These are phyloP conservation scores for Molorchus minor DNA, from an alignment of 2,888 invertebrate species.

Conservation along the genomic window DNA sequence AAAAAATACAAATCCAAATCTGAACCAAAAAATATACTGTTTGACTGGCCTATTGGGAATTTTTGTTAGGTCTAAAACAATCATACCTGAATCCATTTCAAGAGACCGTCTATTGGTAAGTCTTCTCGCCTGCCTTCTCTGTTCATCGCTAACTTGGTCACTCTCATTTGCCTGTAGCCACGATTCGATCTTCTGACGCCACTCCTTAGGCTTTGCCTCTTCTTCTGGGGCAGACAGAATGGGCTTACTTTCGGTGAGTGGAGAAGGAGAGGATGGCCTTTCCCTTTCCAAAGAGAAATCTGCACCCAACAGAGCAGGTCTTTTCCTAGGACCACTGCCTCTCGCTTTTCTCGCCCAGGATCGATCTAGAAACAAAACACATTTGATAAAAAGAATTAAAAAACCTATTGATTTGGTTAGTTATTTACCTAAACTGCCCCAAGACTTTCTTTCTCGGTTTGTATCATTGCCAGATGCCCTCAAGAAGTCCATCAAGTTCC, in stretches of 20 bases:
- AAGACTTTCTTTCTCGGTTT: constrained; percentile 79
- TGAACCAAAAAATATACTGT: not conserved
- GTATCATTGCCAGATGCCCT: constrained; percentile 80
- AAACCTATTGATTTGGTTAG: not conserved
- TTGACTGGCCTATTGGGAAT: constrained; percentile 1
- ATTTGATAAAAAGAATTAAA: constrained; percentile 3
- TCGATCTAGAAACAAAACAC: constrained; percentile 69
- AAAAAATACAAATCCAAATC: not conserved
- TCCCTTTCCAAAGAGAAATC: constrained; percentile 80
- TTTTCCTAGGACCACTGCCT: constrained; percentile 75
- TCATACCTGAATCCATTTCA: constrained; percentile 83
- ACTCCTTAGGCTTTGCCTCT: constrained; percentile 71
- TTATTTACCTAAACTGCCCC: constrained; percentile 80
- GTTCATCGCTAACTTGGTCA: constrained; percentile 76
- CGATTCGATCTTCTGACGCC: constrained; percentile 90
- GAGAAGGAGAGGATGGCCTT: constrained; percentile 74
- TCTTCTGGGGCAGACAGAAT: constrained; percentile 68
- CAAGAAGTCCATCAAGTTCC: constrained; percentile 86
- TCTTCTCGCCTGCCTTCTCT: constrained; percentile 72
- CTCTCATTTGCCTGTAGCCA: constrained; percentile 90
- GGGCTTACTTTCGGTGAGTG: constrained; percentile 68
- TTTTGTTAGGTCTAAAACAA: not conserved
- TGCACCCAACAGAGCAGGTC: constrained; percentile 79
- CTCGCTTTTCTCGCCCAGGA: constrained; percentile 87
- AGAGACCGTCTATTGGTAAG: constrained; percentile 79